Evolutionary conservation across 2,888 invertebrate species (phyloP).

Genomic region (Mythimna impura): DNA sequence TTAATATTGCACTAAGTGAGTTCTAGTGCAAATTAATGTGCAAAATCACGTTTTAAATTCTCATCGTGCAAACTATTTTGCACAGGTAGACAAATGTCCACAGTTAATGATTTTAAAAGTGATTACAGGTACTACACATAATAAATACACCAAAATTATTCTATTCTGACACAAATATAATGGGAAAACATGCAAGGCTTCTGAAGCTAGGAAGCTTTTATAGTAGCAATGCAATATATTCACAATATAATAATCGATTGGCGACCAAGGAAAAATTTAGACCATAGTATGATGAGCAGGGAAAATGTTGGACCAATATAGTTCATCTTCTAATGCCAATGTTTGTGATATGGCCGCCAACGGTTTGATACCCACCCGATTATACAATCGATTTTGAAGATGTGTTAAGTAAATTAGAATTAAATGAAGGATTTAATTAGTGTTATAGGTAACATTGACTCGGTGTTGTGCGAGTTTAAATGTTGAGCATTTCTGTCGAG

Average conservation of each 20-base stretch:
- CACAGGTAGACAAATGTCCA: conserved; percentile 33
- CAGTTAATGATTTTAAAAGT: conserved; percentile 20
- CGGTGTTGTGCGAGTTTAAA: not conserved
- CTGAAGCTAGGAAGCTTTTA: conserved; percentile 82
- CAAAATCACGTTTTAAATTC: conserved; percentile 25
- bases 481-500: not conserved
- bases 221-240: conserved; percentile 77
- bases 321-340: conserved; percentile 52
- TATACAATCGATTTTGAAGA: conserved; percentile 63
- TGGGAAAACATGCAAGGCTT: conserved; percentile 83
- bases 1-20: conserved; percentile 51
- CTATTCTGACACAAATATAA: conserved; percentile 71
- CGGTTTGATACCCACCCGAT: conserved; percentile 35
- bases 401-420: conserved; percentile 4
- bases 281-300: conserved; percentile 51
- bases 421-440: not conserved
- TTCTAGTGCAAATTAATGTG: conserved; percentile 53
- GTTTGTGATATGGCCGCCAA: conserved; percentile 57
- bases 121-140: conserved; percentile 51
- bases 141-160: conserved; percentile 66
- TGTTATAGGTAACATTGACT: not conserved
- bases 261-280: conserved; percentile 55
- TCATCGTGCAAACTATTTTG: conserved; percentile 38
- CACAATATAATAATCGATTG: conserved; percentile 63
- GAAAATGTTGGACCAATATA: conserved; percentile 30